Base-by-base conservation (phyloP, 2,888 invertebrate genomes). In the Tinea trinotella region DNA sequence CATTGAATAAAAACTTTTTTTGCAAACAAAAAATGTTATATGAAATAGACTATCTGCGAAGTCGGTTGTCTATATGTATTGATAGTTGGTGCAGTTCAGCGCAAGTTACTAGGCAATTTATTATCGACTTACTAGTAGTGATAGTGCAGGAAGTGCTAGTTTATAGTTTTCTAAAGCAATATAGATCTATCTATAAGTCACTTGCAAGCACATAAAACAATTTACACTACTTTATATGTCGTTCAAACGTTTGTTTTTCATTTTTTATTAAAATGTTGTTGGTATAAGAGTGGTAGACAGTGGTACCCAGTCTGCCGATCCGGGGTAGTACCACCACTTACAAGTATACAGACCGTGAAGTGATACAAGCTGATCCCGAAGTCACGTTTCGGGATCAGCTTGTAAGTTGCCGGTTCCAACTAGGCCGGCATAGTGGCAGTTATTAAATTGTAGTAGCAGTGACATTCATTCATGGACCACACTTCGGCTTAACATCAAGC, bases 81-180 rank as follows among this genome's bases (percentile, higher is more conserved):
- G 46, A 3, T 17, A 19, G 18, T 19, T 17, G 46, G 17, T 46
- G 52, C 9, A 18, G 35, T 34, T 65, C 61, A 60, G 61, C 59
- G 68, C 64, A 68, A 71, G 69, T 69, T 69, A 64, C 66, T 56
- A 20, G 20, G 24, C 65, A 63, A 76, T 76, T 74, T 75, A 73
- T 75, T 75, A 71, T 72, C 67, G 68, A 68, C 70, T 70, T 66
- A 69, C 63, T 65, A 67, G 62, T 66, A 61, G 64, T 61, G 65
- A 67, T 64, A 67, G 46, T 64, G 62, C 61, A 58, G 59, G 63
- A 67, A 56, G 53, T 65, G 61, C 68, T 71, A 68, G 70, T 74
- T 67, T 46, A 46, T 46, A 46, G 40, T 40, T 40, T 40, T 40
- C 40, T 40, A 17, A 40, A 40, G 40, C 3, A 3, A 17, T 40